Percentiles rank a stretch among this genome's conserved stretches.
phyloP scores from a whole-genome alignment of 2,888 invertebrate species.

The Trissolcus brochymenae region DNA sequence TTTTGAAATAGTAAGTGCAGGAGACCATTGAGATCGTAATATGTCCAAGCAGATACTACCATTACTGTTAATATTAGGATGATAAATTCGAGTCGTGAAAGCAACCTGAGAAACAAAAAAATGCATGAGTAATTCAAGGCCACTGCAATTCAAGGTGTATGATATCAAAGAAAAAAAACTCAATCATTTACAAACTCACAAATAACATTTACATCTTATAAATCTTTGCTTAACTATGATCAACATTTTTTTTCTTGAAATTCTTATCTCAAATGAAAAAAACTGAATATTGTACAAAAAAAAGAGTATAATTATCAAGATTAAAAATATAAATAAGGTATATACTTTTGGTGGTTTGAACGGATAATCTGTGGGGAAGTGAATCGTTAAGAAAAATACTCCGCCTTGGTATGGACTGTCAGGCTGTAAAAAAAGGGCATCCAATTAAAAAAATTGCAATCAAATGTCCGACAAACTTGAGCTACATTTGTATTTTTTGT shows the following conservation, averaged over 20 bases:
- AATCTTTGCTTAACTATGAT: not conserved
- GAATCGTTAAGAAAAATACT: conserved; percentile 99
- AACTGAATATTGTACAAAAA: not conserved
- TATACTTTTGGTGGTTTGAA: conserved; percentile 99
- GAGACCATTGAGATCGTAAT: conserved; percentile 99
- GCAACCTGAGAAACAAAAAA: conserved; percentile 82
- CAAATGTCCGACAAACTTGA: no score
- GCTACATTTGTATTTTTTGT: no score
- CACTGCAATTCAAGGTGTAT: not conserved
- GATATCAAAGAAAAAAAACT: not conserved
- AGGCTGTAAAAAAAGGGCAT: conserved; percentile 82
- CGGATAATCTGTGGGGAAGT: conserved; percentile 99
- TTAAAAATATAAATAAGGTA: conserved; percentile 47
- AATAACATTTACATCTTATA: not conserved
- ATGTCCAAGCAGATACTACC: conserved; percentile 99
- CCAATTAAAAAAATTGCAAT: no score
- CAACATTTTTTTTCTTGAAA: not conserved
- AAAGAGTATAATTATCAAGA: no score
- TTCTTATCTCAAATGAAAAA: not conserved
- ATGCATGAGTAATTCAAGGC: no score
- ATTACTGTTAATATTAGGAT: conserved; percentile 99
- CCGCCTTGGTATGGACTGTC: conserved; percentile 99
- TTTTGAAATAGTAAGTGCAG: conserved; percentile 99
- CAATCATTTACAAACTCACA: no score
- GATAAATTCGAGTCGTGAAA: conserved; percentile 99